These are phyloP conservation scores for Probosciger aterrimus DNA, from an alignment of 2,113 vertebrate species.

Conservation along the genomic window DNA sequence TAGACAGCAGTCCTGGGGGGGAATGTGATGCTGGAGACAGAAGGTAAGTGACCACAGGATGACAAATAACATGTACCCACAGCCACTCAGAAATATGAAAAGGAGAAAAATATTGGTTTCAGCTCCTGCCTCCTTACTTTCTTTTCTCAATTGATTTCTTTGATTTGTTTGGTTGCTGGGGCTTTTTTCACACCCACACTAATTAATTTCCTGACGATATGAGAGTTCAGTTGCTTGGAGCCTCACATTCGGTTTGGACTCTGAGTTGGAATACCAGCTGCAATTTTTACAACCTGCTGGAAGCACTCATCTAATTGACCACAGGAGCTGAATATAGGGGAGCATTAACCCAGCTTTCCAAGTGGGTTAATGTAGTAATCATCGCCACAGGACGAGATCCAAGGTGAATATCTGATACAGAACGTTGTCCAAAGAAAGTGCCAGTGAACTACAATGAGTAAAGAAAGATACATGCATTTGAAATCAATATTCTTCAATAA, in stretches of 20 bases:
- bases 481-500: not conserved
- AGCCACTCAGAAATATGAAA: not conserved
- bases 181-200: not conserved
- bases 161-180: not conserved
- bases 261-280: not conserved
- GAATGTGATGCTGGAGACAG: not conserved
- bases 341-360: not conserved
- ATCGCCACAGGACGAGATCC: not conserved
- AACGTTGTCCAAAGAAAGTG: not conserved
- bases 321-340: not conserved
- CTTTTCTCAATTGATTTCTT: not conserved
- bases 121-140: not conserved
- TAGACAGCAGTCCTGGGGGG: not conserved
- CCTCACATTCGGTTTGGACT: not conserved
- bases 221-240: not conserved
- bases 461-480: not conserved
- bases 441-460: not conserved
- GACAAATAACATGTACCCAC: not conserved
- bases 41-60: not conserved
- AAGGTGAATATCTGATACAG: not conserved
- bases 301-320: not conserved
- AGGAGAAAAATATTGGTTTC: not conserved
- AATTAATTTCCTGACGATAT: not conserved
- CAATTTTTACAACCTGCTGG: not conserved
- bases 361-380: not conserved